phyloP scores from a whole-genome alignment of 2,888 invertebrate species.

The Parnassius glacialis region DNA sequence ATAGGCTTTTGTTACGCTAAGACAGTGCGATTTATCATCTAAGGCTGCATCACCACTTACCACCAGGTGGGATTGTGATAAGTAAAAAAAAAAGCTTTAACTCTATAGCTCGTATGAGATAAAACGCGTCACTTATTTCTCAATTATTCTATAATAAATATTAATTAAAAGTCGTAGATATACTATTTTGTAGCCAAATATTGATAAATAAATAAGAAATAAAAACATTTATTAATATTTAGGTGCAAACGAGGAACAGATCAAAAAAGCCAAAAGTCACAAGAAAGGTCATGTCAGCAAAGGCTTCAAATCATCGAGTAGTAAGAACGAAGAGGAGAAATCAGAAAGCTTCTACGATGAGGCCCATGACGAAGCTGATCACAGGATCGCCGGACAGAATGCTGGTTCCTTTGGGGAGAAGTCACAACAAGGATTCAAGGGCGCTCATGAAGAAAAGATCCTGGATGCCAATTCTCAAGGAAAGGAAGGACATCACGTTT shows the following conservation, averaged over 20 bases:
- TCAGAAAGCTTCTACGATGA: conserved; percentile 84
- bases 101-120: too few relatives aligned
- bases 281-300: conserved; percentile 84
- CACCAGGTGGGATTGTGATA: too few relatives aligned
- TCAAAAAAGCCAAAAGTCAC: conserved; percentile 80
- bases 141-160: too few relatives aligned
- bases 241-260: conserved; percentile 78
- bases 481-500: conserved; percentile 81
- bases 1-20: too few relatives aligned
- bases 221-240: conserved; percentile 6
- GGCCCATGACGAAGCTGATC: conserved; percentile 83
- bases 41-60: too few relatives aligned
- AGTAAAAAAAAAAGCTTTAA: too few relatives aligned
- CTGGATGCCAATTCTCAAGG: conserved; percentile 79
- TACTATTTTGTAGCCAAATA: too few relatives aligned
- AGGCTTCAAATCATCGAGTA: conserved; percentile 84
- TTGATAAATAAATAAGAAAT: too few relatives aligned
- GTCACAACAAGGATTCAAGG: conserved; percentile 79
- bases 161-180: too few relatives aligned
- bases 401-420: conserved; percentile 81
- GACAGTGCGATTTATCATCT: too few relatives aligned
- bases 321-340: conserved; percentile 84
- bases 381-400: conserved; percentile 78
- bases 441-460: conserved; percentile 81
- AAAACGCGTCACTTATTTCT: too few relatives aligned